Conservation (phyloP, 2,113 vertebrate species). For the Nerophis lumbriciformis region DNA sequence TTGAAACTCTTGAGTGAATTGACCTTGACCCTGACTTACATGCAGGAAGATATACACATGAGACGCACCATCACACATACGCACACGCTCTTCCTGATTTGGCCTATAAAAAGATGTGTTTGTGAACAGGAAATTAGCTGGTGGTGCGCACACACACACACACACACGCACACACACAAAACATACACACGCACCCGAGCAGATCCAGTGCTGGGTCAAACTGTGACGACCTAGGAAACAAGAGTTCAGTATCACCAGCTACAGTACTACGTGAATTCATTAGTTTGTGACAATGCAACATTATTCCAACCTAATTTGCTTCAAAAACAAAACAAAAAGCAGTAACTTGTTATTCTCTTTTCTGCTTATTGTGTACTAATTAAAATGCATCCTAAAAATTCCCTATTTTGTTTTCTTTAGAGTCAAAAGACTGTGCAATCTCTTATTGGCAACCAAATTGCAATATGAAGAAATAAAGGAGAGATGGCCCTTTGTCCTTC, state of each 20-base stretch:
- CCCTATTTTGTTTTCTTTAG: constrained; percentile 89
- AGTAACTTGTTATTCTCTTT: constrained; percentile 67
- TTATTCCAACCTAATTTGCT: constrained; percentile 55
- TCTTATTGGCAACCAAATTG: constrained; percentile 99
- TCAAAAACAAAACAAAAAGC: constrained; percentile 18
- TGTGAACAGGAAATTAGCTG: constrained; percentile 50
- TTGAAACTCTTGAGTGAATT: constrained; percentile 52
- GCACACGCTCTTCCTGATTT: constrained; percentile 67
- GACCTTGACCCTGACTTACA: constrained; percentile 64
- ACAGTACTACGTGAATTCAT: constrained; percentile 65
- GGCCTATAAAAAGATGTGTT: constrained; percentile 67
- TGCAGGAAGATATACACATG: constrained; percentile 56
- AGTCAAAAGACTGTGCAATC: constrained; percentile 99
- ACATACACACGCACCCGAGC: constrained; percentile 34
- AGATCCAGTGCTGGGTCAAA: constrained; percentile 56
- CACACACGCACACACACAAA: constrained; percentile 20
- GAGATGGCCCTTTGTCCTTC: constrained; percentile 69
- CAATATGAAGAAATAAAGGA: constrained; percentile 80
- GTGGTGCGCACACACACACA: constrained; percentile 31
- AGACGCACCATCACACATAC: constrained; percentile 11
- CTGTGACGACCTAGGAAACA: constrained; percentile 50
- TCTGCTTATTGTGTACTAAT: constrained; percentile 75
- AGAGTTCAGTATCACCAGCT: constrained; percentile 52
- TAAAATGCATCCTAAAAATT: constrained; percentile 87
- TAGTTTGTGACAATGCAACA: constrained; percentile 54